Evolutionary conservation across 2,888 invertebrate genomes (phyloP).

Genomic region (Unio pictorum): DNA sequence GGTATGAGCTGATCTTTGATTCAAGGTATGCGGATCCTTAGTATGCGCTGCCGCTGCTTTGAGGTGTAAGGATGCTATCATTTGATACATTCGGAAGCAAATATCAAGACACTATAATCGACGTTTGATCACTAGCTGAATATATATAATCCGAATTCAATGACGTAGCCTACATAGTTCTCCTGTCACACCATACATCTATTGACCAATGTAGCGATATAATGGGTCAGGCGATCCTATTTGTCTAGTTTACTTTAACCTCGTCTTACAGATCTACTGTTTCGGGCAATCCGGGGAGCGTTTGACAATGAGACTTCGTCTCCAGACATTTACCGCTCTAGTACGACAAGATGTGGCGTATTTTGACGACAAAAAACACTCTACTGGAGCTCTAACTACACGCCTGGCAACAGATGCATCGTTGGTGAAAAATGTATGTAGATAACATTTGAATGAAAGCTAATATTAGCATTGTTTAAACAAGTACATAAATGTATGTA

Average conservation of each 20-base stretch:
- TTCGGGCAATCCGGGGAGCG: conserved; percentile 68
- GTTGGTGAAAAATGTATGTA: conserved; percentile 63
- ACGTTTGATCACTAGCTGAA: too few species aligned
- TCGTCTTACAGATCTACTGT: conserved; percentile 51
- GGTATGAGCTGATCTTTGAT: too few species aligned
- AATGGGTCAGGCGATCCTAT: too few species aligned
- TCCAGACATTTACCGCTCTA: conserved; percentile 60
- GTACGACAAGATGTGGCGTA: conserved; percentile 62
- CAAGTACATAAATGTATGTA: conserved; percentile 67
- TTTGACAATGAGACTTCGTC: conserved; percentile 69
- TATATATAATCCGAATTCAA: too few species aligned
- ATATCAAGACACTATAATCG: too few species aligned
- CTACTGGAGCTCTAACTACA: conserved; percentile 63
- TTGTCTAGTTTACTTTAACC: not conserved
- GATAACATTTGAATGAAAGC: not conserved
- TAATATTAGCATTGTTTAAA: not conserved
- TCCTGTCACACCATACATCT: not conserved
- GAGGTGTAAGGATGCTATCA: too few species aligned
- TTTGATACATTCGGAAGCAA: too few species aligned
- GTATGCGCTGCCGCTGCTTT: too few species aligned
- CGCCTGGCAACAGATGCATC: conserved; percentile 64
- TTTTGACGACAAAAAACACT: conserved; percentile 62
- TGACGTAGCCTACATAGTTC: too few species aligned
- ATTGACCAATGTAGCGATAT: not conserved
- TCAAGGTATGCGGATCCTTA: too few species aligned